Conservation (phyloP, 1,140 invertebrate genomes). For the Cyclina sinensis region DNA sequence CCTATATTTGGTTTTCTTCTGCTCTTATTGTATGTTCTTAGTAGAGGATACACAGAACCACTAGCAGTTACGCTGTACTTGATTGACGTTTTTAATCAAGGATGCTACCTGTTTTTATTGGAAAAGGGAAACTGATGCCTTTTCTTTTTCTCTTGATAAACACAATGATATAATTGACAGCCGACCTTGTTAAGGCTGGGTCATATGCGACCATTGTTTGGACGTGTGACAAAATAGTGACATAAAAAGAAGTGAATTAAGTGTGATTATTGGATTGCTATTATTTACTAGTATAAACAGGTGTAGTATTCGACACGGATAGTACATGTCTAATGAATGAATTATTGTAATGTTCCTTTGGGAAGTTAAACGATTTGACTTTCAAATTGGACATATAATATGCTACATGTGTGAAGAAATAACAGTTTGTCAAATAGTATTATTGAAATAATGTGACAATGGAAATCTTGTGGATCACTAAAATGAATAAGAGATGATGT, state of each 20-base stretch:
- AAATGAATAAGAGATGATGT: neutral
- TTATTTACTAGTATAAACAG: neutral
- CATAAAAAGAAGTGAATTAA: slow-evolving; percentile 21
- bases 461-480: neutral
- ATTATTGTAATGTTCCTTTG: neutral
- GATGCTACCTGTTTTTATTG: slow-evolving; percentile 20
- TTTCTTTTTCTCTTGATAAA: neutral
- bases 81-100: slow-evolving; percentile 16
- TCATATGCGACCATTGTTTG: slow-evolving; percentile 2
- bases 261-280: neutral
- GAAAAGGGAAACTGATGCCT: neutral
- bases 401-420: neutral
- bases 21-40: neutral
- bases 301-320: neutral
- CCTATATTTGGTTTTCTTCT: neutral
- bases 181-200: neutral
- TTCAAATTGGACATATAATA: neutral
- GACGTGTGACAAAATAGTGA: slow-evolving; percentile 7
- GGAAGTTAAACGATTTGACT: slow-evolving; percentile 13
- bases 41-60: neutral
- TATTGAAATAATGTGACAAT: neutral
- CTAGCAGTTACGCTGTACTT: neutral
- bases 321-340: slow-evolving; percentile 4
- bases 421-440: neutral
- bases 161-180: slow-evolving; percentile 1